Conservation (phyloP, 2,888 invertebrate genomes). For the Phanerotoma sp. region DNA sequence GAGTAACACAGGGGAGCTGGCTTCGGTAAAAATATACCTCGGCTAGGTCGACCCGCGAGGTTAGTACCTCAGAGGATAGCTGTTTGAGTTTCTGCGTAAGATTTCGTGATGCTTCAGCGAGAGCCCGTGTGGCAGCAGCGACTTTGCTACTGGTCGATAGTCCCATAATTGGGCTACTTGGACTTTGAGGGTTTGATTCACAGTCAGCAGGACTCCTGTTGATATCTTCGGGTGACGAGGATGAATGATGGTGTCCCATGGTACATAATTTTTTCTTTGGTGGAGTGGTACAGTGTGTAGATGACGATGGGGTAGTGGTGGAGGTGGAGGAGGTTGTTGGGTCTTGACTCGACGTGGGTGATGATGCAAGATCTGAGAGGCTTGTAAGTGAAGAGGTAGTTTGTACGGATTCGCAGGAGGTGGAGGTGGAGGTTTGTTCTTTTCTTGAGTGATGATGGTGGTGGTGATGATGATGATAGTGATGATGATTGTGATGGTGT, state of each 20-base stretch:
- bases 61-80: constrained; percentile 85
- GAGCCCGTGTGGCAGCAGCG: constrained; percentile 64
- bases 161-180: constrained; percentile 49
- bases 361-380: constrained; percentile 32
- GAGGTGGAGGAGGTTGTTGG: too few relatives aligned
- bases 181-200: constrained; percentile 35
- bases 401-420: constrained; percentile 25
- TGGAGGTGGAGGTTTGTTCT: constrained; percentile 27
- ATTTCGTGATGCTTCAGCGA: constrained; percentile 89
- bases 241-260: constrained; percentile 42
- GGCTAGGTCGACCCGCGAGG: constrained; percentile 59
- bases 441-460: constrained; percentile 46
- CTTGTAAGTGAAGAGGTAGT: constrained; percentile 19
- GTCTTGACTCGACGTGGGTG: constrained; percentile 5
- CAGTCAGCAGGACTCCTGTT: constrained; percentile 31
- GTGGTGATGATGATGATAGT: constrained; percentile 42
- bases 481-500: constrained; percentile 42
- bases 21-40: constrained; percentile 54
- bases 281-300: constrained; percentile 34
- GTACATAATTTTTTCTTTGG: constrained; percentile 49
- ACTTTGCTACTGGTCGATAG: constrained; percentile 38
- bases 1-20: constrained; percentile 39
- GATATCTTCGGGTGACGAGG: constrained; percentile 30
- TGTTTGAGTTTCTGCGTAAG: constrained; percentile 88
- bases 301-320: too few relatives aligned